A percentile compares a stretch with the other conserved stretches of the same genome.
phyloP scores from a whole-genome alignment of 2,888 invertebrate species.

The Diarsia dahlii region DNA sequence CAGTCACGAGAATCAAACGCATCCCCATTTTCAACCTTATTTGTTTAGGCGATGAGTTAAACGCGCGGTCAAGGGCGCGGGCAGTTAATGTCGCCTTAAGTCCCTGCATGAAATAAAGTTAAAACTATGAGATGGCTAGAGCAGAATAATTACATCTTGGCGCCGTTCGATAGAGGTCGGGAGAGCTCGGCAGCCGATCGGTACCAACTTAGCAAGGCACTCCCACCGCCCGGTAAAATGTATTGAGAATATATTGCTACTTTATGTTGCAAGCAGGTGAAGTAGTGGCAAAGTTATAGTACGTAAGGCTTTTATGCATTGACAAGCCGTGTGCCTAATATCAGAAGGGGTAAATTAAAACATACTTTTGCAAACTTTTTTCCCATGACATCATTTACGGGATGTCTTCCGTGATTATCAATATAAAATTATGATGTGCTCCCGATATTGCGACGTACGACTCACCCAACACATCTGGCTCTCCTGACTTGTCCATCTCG shows the following conservation, averaged over 20 bases:
- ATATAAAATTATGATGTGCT: too few species aligned
- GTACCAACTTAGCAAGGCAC: constrained; percentile 23
- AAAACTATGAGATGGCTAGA: constrained; percentile 8
- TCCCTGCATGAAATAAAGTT: constrained; percentile 7
- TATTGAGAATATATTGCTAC: constrained; percentile 30
- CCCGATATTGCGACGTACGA: too few species aligned
- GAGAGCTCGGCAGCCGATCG: constrained; percentile 47
- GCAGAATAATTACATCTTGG: constrained; percentile 43
- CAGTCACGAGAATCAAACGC: too few species aligned
- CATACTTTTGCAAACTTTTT: background rate
- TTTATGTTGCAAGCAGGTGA: background rate
- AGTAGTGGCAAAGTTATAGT: background rate
- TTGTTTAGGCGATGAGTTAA: too few species aligned
- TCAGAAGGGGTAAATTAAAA: background rate
- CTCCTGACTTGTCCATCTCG: too few species aligned
- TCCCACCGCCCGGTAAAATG: constrained; percentile 33
- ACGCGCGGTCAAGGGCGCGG: too few species aligned
- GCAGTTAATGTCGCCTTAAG: too few species aligned
- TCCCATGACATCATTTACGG: too few species aligned
- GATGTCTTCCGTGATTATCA: too few species aligned
- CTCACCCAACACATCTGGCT: too few species aligned
- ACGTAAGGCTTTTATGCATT: background rate
- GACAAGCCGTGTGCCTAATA: background rate
- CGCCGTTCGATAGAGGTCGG: constrained; percentile 69
- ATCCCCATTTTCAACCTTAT: too few species aligned